Evolutionary conservation across 2,888 invertebrate species (phyloP), one percentile per base, ranked within the genome.

Genomic region (Melinaea menophilus): DNA sequence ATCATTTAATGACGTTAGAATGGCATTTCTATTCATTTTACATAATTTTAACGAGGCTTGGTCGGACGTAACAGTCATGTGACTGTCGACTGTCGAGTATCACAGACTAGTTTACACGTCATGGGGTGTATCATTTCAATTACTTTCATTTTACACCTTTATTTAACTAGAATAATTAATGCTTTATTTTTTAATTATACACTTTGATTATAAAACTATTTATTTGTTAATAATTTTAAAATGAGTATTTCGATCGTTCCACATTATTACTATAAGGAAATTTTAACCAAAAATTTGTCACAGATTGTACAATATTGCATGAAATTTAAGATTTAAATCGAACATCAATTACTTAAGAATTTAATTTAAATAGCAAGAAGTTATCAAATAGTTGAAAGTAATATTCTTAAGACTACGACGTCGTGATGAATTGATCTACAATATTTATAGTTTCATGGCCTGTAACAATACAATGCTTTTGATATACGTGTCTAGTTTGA

Each of bases 271-370:
- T 37, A 37, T 37, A 37, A 37, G 11, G 9, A 41, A 41, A 41
- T 41, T 41, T 1, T 41, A 41, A 41, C 9, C 7, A 51, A 31
- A 51, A 51, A 51, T 51, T 51, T 31, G 51, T 51, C 51, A 9
- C n/a, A 31, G 31, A 51, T 9, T 31, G 31, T 51, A 31, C 31
- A 22, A 31, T 51, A 7, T n/a, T 31, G 31, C 22, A 7, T 31
- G 31, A 51, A 51, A 31, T 51, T 51, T 31, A 5, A 51, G 9
- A 5, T 51, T 51, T 31, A 31, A 51, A 51, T 51, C 22, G 7
- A 51, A 31, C 51, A 51, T 51, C 51, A 51, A 51, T 51, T 51
- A 31, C 11, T 31, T 51, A 31, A 51, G 51, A 31, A 51, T 31
- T 31, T 51, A 7, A 9, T 51, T 31, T 51, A 22, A 31, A 31